Base-by-base conservation (phyloP, 2,113 vertebrate species). In the Gyps fulvus region DNA sequence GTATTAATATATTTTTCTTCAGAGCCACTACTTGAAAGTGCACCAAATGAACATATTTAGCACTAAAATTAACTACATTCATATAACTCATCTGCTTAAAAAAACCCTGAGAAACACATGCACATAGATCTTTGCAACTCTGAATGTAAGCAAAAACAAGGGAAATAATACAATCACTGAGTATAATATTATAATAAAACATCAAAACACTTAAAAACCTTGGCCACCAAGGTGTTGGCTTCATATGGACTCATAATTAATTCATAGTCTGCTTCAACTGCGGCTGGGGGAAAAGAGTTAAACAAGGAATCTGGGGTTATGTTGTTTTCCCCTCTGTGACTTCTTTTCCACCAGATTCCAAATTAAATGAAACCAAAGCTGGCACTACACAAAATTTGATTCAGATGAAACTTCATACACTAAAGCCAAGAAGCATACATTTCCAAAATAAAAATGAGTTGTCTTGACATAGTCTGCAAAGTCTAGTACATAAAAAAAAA, bases 371-470 rank as follows among this genome's bases (percentile, higher is more conserved):
- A 98, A 96, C 83, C 58, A 96, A 97, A 97, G 63, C 66, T 88
- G 88, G 80, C 61, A 78, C 42, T 87, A 55, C 84, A 93, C 36
- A 95, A 95, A 97, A 98, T 97, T 77, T 89, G 91, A 98, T 98
- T 98, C 94, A 93, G 89, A 97, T 80, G 82, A 93, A 97, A 89
- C 80, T 93, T 97, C 77, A 98, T 95, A 95, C 59, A 74, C 83
- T 90, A 62, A 85, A 95, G 67, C 65, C 80, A 93, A 97, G 96
- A 97, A 88, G 43, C 38, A 88, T 91, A 95, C 70, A 90, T 95
- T 96, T 96, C 86, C 74, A 97, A 98, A 98, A 97, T 97, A 97
- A 98, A 98, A 97, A 95, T 96, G 93, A 96, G 90, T 93, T 97
- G 87, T 96, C 96, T 97, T 97, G 96, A 97, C 74, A 45, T 15